A percentile compares a stretch with the other conserved stretches of the same genome.
phyloP scores from a whole-genome alignment of 2,888 invertebrate genomes.

The Idaea aversata region DNA sequence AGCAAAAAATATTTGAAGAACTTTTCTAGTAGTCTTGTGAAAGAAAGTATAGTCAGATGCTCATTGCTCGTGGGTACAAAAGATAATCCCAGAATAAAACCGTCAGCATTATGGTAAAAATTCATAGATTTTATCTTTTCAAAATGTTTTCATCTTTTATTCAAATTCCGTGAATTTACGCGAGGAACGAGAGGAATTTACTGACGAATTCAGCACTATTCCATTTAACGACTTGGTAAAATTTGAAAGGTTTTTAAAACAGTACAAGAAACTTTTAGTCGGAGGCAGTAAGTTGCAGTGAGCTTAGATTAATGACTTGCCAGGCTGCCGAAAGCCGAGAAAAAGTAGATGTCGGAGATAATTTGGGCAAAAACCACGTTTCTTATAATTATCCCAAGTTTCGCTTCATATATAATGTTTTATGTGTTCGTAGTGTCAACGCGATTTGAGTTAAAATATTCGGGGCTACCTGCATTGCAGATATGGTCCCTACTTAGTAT shows the following conservation, averaged over 20 bases:
- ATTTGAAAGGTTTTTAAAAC: constrained; percentile 12
- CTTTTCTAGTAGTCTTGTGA: background rate
- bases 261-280: constrained; percentile 25
- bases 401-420: constrained; percentile 37
- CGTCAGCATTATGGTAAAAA: constrained; percentile 12
- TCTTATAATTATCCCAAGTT: constrained; percentile 44
- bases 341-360: constrained; percentile 29
- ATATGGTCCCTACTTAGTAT: constrained; percentile 21
- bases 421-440: constrained; percentile 38
- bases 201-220: constrained; percentile 6
- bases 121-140: constrained; percentile 34
- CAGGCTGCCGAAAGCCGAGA: constrained; percentile 29
- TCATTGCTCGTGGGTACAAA: background rate
- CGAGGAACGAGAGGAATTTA: constrained; percentile 13
- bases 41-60: background rate
- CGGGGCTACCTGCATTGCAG: constrained; percentile 31
- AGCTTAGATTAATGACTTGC: constrained; percentile 43
- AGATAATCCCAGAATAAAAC: background rate
- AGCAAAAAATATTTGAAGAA: background rate
- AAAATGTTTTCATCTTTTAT: constrained; percentile 7
- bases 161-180: background rate
- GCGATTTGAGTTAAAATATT: constrained; percentile 30
- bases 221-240: constrained; percentile 4
- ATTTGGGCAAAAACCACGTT: constrained; percentile 43
- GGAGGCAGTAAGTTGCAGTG: constrained; percentile 31